phyloP scores from a whole-genome alignment of 2,113 vertebrate genomes.

The Pterocles orientalis region DNA sequence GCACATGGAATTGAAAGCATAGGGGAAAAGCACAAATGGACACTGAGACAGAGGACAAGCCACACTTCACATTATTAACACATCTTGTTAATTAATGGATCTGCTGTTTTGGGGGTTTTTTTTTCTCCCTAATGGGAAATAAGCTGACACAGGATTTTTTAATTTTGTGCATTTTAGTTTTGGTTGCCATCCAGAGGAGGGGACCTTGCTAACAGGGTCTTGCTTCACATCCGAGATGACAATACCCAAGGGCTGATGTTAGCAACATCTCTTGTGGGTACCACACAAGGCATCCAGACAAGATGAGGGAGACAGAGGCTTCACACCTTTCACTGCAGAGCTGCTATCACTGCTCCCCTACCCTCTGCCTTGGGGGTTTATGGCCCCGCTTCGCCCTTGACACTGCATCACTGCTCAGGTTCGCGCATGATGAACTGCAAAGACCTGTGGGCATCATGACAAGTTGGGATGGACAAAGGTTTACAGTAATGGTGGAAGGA shows the following conservation, averaged over 20 bases:
- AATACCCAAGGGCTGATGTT: not conserved
- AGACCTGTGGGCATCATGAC: not conserved
- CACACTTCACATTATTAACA: not conserved
- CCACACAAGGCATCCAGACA: not conserved
- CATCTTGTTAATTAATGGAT: not conserved
- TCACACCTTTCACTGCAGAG: not conserved
- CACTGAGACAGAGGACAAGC: not conserved
- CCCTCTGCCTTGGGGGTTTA: not conserved
- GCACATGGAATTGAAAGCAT: accelerated
- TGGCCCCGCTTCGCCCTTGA: not conserved
- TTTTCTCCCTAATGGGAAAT: not conserved
- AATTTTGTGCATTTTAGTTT: not conserved
- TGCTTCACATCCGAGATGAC: not conserved
- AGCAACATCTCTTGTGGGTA: not conserved
- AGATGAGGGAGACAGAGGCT: not conserved
- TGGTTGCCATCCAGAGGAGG: not conserved
- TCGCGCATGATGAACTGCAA: not conserved
- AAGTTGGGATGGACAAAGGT: not conserved
- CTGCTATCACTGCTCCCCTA: not conserved
- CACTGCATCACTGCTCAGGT: not conserved
- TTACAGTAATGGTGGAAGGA: not conserved
- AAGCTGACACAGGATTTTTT: not conserved
- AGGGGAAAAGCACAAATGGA: not conserved
- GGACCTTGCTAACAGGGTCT: constrained; percentile 1
- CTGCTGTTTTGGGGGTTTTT: not conserved